Evolutionary conservation across 1,140 invertebrate genomes (phyloP).

Genomic region (Drosophila pallidifrons): DNA sequence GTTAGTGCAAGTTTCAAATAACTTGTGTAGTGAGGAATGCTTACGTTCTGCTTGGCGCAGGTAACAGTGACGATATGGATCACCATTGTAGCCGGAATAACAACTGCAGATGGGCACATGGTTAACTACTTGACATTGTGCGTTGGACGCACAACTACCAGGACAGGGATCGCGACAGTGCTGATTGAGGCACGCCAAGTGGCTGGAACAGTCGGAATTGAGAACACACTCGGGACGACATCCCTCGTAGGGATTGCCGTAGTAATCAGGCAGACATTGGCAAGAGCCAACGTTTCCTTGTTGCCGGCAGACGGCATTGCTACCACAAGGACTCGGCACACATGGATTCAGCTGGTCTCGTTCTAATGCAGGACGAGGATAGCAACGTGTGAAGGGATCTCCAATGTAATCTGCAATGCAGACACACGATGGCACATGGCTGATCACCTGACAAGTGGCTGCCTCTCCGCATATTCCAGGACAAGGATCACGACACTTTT

Average conservation of each 20-base stretch:
- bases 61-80: conserved; percentile 87
- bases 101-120: conserved; percentile 93
- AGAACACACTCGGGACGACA: conserved; percentile 92
- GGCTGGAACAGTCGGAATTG: conserved; percentile 91
- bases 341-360: conserved; percentile 87
- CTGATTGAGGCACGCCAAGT: conserved; percentile 90
- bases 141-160: conserved; percentile 91
- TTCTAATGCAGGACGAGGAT: conserved; percentile 81
- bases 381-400: conserved; percentile 88
- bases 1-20: conserved; percentile 77
- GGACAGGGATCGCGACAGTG: conserved; percentile 93
- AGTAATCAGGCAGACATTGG: conserved; percentile 87
- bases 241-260: conserved; percentile 88
- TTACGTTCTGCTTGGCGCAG: conserved; percentile 85
- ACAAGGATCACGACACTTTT: conserved; percentile 91
- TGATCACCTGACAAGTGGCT: conserved; percentile 90
- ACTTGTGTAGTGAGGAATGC: conserved; percentile 23
- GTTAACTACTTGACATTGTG: conserved; percentile 91
- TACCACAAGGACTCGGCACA: conserved; percentile 87
- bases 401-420: conserved; percentile 90
- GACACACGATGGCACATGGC: conserved; percentile 90
- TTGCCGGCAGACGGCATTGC: conserved; percentile 88
- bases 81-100: conserved; percentile 89
- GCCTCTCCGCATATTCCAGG: conserved; percentile 90
- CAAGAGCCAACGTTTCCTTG: conserved; percentile 85